Percentiles rank a stretch among this genome's conserved stretches.
phyloP scores from a whole-genome alignment of 2,113 vertebrate genomes.

The Syngnathus typhle region DNA sequence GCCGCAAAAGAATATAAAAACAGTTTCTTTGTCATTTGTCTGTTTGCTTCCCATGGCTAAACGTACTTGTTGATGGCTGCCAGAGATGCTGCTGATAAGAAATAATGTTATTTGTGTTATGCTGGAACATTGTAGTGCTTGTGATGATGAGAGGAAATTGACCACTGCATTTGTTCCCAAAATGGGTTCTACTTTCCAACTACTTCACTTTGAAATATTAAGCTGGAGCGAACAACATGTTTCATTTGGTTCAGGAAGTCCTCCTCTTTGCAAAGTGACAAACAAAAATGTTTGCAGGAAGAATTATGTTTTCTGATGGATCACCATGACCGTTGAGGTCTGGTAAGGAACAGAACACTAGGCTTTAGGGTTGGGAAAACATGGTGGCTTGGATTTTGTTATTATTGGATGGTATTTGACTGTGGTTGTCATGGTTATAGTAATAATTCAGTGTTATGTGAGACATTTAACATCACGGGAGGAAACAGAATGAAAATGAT shows the following conservation, averaged over 20 bases:
- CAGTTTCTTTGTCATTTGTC: conserved; percentile 38
- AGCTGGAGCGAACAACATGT: conserved; percentile 4
- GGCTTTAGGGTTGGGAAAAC: conserved; percentile 1
- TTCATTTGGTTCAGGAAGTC: background rate
- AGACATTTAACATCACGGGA: background rate
- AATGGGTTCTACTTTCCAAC: background rate
- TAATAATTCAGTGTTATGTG: background rate
- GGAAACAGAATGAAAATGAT: background rate
- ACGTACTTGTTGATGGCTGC: conserved; percentile 6
- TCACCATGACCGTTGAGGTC: background rate
- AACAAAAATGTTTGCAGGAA: background rate
- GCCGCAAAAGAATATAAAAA: conserved; percentile 27
- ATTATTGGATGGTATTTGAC: conserved; percentile 4
- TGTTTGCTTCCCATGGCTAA: conserved; percentile 13
- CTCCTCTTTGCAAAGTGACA: background rate
- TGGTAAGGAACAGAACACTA: background rate
- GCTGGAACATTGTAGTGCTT: conserved; percentile 15
- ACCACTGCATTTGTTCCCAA: conserved; percentile 16
- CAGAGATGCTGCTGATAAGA: conserved; percentile 11
- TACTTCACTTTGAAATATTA: conserved; percentile 33
- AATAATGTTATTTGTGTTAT: background rate
- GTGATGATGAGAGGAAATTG: conserved; percentile 14
- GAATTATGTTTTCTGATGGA: conserved; percentile 1
- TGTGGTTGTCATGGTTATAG: conserved; percentile 1
- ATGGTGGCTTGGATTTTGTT: conserved; percentile 9